Evolutionary conservation across 2,888 invertebrate species (phyloP), one percentile per base, ranked within the genome.

Genomic region (Cybosia mesomella): DNA sequence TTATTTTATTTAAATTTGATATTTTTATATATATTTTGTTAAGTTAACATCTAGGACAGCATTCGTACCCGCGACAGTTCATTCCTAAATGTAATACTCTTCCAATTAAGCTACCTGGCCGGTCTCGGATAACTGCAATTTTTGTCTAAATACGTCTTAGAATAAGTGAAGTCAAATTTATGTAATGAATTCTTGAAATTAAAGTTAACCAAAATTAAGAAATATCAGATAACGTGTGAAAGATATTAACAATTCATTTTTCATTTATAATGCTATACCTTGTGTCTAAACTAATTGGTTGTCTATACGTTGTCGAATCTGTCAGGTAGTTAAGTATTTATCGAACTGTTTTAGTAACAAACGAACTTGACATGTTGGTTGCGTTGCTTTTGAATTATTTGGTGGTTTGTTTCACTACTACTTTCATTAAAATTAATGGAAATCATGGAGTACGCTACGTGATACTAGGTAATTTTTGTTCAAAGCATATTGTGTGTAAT

Each of bases 231-330:
- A 21, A 60, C 9, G 43, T 58, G 64, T 64, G n/a, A 64, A 57
- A 24, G 0, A 36, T 53, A 68, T 71, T 4, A 66, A 49, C 67
- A 58, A 77, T 80, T 77, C 71, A 77, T 39, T 66, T 22, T 49
- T 54, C 39, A 77, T 80, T 68, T 68, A 80, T 64, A 66, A 77
- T 74, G 68, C 65, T 60, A 36, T 49, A 11, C 11, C 28, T 18
- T 34, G 59, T 34, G 54, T 43, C 39, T 63, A 59, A 43, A 59
- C 68, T 77, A 77, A 77, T 77, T 77, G 66, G 39, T 57, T 74
- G 75, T 77, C 77, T 64, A 61, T 74, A 67, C 57, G 66, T 49
- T 74, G 80, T 80, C 80, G 71, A 77, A 74, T 58, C 71, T 80
- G 77, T 77, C 80, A 77, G 58, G 58, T 68, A 57, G 11, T 59